Evolutionary conservation across 2,113 vertebrate species (phyloP).

Genomic region (Rhinogobius similis): DNA sequence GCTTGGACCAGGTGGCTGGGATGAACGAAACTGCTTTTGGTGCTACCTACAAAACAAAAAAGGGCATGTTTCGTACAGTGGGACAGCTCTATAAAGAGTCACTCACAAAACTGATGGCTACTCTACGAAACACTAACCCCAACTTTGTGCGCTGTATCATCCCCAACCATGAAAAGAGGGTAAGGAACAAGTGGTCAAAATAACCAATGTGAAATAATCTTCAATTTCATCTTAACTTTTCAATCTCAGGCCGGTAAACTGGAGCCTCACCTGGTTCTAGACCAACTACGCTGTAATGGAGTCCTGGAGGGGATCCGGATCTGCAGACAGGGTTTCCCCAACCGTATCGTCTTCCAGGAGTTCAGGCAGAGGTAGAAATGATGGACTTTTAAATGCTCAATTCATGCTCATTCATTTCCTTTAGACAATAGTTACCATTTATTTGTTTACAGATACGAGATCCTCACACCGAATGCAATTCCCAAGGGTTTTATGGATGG

Average conservation of each 20-base stretch:
- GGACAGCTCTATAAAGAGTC: conserved; percentile 98
- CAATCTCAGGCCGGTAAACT: conserved; percentile 88
- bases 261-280: conserved; percentile 94
- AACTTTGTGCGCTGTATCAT: conserved; percentile 99
- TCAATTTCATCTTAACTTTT: not conserved
- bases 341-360: conserved; percentile 98
- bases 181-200: conserved; percentile 53
- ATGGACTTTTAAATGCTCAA: not conserved
- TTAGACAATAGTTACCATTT: not conserved
- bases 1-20: conserved; percentile 95
- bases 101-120: conserved; percentile 96
- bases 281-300: conserved; percentile 95
- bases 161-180: conserved; percentile 97
- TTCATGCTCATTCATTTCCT: not conserved
- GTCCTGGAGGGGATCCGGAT: conserved; percentile 96
- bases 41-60: conserved; percentile 95
- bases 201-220: not conserved
- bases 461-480: conserved; percentile 97
- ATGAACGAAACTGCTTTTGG: conserved; percentile 97
- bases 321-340: conserved; percentile 97
- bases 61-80: conserved; percentile 96
- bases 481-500: conserved; percentile 99
- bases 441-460: conserved; percentile 86
- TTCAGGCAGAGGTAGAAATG: conserved; percentile 91
- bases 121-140: conserved; percentile 96